Conservation (phyloP, 30 jellyfish, hydroid and myxozoan species). For the Chrysaora quinquecirrha region DNA sequence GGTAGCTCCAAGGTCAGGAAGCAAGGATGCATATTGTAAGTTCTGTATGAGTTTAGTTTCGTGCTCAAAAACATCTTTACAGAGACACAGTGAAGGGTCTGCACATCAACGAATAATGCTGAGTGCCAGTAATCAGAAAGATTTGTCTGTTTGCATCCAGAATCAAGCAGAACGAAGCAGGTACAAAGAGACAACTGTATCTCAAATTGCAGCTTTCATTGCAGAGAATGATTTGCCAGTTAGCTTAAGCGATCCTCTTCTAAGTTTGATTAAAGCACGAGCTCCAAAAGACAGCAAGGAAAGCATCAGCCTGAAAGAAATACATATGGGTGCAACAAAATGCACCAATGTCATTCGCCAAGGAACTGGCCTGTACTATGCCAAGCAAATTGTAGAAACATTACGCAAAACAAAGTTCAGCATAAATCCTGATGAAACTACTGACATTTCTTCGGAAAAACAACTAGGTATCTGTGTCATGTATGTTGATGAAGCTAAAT, state of each 20-base stretch:
- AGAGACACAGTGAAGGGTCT: constrained; percentile 15
- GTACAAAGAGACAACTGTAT: constrained; percentile 31
- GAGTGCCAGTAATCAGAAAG: constrained; percentile 13
- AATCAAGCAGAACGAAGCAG: constrained; percentile 24
- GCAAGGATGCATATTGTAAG: constrained; percentile 38
- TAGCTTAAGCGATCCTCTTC: constrained; percentile 24
- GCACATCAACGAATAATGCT: neutral
- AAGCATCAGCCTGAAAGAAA: constrained; percentile 20
- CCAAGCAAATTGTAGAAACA: constrained; percentile 22
- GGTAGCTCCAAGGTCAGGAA: constrained; percentile 47
- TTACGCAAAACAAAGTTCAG: constrained; percentile 44
- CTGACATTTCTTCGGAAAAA: constrained; percentile 44
- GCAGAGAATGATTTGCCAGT: constrained; percentile 55
- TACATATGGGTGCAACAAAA: constrained; percentile 47
- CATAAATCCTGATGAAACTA: constrained; percentile 50
- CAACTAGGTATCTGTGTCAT: constrained; percentile 47
- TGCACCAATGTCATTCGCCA: constrained; percentile 45
- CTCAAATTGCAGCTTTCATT: constrained; percentile 34
- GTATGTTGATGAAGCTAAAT: constrained; percentile 17
- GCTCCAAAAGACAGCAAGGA: constrained; percentile 40
- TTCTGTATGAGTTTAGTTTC: constrained; percentile 10
- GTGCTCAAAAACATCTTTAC: constrained; percentile 12
- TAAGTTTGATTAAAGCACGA: constrained; percentile 26
- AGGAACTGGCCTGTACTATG: constrained; percentile 25
- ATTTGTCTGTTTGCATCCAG: neutral